Evolutionary conservation across 2,797 vertebrate species (phyloP), one percentile per base, ranked within the genome.

Genomic region (Chiloscyllium punctatum): DNA sequence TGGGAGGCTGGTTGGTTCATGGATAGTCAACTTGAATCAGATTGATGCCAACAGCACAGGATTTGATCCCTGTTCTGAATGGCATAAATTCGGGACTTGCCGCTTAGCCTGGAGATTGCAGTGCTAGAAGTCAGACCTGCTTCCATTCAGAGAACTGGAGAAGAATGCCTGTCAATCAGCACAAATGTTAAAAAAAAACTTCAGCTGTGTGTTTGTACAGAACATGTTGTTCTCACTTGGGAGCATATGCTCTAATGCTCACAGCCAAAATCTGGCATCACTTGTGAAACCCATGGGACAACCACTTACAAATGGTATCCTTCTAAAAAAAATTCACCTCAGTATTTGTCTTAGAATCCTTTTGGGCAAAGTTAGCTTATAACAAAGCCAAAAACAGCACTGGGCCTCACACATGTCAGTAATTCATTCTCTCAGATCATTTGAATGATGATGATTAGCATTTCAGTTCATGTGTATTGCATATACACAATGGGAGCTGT

Each of bases 181-280:
- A 33, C 53, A 33, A 57, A 37, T 66, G 33, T 48, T 57, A 91
- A 33, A 66, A 66, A 66, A 66, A 30, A 23, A 91, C 53, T 91
- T 91, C 4, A 62, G 87, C 30, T 90, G 53, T 91, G 53, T 91
- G 57, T 91, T 91, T 91, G n/a, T 57, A 21, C 57, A 62, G 88
- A 62, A 91, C 57, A 91, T 62, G 33, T n/a, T 91, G 57, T 66
- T 91, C 88, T 91, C 88, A 57, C 88, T 91, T 91, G 88, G 88
- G 33, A 91, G 30, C 88, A 91, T 13, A 77, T 66, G 88, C 66
- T 90, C 88, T 66, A 66, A 66, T 66, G 57, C 57, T 66, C 33
- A 62, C n/a, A 91, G 88, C 88, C 88, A 91, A 91, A 91, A 66
- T 16, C 88, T 91, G 88, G 57, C 57, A 91, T 33, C 57, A n/a